These are phyloP conservation scores for Anoplolepis gracilipes DNA, from an alignment of 1,140 invertebrate species.

Conservation along the genomic window DNA sequence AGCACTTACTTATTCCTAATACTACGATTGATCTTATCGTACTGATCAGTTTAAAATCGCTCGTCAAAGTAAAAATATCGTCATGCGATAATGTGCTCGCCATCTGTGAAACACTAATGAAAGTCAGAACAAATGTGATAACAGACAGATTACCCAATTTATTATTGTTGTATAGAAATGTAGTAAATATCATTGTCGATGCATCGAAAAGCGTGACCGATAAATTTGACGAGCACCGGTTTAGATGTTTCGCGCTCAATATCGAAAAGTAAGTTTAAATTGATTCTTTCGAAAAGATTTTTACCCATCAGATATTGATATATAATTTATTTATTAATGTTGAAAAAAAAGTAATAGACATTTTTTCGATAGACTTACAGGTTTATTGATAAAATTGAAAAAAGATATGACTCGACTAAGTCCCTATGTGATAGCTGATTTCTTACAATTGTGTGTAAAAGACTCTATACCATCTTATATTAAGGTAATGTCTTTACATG, in stretches of 20 bases:
- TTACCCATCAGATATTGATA: conserved; percentile 15
- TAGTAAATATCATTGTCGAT: conserved; percentile 64
- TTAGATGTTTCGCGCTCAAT: conserved; percentile 70
- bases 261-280: conserved; percentile 74
- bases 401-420: conserved; percentile 81
- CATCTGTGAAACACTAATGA: conserved; percentile 69
- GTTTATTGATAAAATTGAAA: conserved; percentile 78
- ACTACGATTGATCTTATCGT: conserved; percentile 70
- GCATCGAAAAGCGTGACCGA: conserved; percentile 62
- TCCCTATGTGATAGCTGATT: conserved; percentile 82
- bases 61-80: conserved; percentile 58
- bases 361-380: conserved; percentile 74
- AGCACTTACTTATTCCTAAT: conserved; percentile 62
- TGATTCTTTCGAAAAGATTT: too few relatives aligned
- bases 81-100: conserved; percentile 61
- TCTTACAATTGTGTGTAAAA: conserved; percentile 83
- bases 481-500: conserved; percentile 80
- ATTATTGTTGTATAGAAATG: conserved; percentile 70
- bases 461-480: conserved; percentile 79
- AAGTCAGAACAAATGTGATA: conserved; percentile 69
- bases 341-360: not conserved
- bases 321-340: conserved; percentile 8
- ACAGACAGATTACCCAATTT: conserved; percentile 75
- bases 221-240: conserved; percentile 57
- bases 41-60: conserved; percentile 58